Evolutionary conservation across 2,113 vertebrate species (phyloP).

Genomic region (Nesogale talazaci): DNA sequence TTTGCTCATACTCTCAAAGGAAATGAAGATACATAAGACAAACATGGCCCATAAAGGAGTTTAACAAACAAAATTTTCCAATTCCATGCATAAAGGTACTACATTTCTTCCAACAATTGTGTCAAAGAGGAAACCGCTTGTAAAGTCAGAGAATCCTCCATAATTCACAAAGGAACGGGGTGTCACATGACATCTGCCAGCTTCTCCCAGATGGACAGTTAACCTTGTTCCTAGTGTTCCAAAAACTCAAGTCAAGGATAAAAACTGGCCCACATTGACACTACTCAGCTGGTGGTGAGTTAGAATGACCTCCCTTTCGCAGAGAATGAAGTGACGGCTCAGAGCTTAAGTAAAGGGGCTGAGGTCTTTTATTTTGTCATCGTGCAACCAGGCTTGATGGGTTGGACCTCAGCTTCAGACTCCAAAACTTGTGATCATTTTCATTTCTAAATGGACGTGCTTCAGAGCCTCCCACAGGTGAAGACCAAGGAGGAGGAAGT

Average conservation of each 20-base stretch:
- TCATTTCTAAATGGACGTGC: background rate
- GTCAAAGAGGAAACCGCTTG: background rate
- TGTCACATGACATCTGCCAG: background rate
- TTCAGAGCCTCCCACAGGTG: background rate
- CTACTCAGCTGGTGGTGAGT: background rate
- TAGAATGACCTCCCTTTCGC: background rate
- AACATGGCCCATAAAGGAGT: background rate
- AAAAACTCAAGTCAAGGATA: background rate
- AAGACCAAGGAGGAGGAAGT: background rate
- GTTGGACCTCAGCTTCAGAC: too few species aligned
- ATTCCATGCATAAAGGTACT: background rate
- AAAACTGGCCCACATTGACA: background rate
- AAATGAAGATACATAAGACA: background rate
- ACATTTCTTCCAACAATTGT: background rate
- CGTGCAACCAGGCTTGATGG: background rate
- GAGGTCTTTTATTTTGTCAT: background rate
- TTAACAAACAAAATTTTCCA: background rate
- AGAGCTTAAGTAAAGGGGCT: background rate
- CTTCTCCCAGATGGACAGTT: background rate
- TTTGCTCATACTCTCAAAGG: background rate
- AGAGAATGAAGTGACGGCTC: background rate
- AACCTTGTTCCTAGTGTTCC: background rate
- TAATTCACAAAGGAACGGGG: background rate
- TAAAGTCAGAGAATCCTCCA: background rate
- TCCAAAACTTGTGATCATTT: background rate